These are phyloP conservation scores for Masnerella sp. DNA, from an alignment of 2,888 invertebrate genomes.

Conservation along the genomic window DNA sequence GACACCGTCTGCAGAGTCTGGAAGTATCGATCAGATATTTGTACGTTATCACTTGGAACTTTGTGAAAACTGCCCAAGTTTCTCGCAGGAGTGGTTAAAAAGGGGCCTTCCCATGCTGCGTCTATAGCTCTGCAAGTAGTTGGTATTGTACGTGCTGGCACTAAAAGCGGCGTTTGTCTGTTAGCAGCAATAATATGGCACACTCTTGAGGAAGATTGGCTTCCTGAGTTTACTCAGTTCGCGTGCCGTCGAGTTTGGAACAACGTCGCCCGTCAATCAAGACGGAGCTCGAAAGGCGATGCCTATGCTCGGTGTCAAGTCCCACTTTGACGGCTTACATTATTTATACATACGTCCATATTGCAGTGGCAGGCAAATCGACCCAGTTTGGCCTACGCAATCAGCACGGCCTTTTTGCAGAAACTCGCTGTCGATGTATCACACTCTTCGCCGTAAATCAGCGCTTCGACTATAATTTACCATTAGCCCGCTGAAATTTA, in stretches of 20 bases:
- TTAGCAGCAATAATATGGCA: slow-evolving; percentile 48
- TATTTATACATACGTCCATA: slow-evolving; percentile 57
- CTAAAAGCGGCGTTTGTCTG: slow-evolving; percentile 48
- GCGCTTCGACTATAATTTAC: slow-evolving; percentile 28
- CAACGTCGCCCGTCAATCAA: slow-evolving; percentile 77
- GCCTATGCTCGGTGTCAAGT: slow-evolving; percentile 67
- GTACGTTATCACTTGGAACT: slow-evolving; percentile 14
- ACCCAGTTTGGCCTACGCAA: slow-evolving; percentile 61
- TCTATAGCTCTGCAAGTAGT: slow-evolving; percentile 8
- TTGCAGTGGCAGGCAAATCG: slow-evolving; percentile 48
- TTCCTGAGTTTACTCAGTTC: slow-evolving; percentile 68
- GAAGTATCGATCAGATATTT: slow-evolving; percentile 4
- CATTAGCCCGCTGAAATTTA: slow-evolving; percentile 35
- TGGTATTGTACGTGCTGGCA: slow-evolving; percentile 53
- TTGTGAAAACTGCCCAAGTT: slow-evolving; percentile 14
- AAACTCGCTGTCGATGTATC: slow-evolving; percentile 21
- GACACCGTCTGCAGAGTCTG: not conserved
- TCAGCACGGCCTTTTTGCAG: no score
- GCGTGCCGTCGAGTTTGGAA: slow-evolving; percentile 75
- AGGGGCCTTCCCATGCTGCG: slow-evolving; percentile 2
- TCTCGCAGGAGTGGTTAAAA: not conserved
- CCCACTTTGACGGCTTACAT: slow-evolving; percentile 64
- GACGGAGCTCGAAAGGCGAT: slow-evolving; percentile 64
- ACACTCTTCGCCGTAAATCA: slow-evolving; percentile 31
- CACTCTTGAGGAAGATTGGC: slow-evolving; percentile 52